Percentiles rank a stretch among this genome's conserved stretches.
Conservation (phyloP, 2,888 invertebrate species). For the Emmelina monodactyla region DNA sequence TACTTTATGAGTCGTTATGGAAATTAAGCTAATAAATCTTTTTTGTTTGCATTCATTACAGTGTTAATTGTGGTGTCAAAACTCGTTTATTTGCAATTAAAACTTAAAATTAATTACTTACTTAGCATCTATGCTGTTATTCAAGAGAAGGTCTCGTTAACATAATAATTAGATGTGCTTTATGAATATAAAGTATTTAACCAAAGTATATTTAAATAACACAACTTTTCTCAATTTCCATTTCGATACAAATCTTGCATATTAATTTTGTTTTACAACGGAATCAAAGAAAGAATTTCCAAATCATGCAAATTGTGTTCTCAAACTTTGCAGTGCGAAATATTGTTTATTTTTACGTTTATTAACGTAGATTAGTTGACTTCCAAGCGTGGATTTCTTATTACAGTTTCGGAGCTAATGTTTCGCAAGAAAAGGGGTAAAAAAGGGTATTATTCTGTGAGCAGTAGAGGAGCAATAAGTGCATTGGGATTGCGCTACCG, state of each 20-base stretch:
- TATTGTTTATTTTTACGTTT: too few species aligned
- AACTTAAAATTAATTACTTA: too few species aligned
- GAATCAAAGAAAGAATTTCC: constrained; percentile 19
- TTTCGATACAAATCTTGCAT: constrained; percentile 55
- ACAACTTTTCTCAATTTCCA: constrained; percentile 52
- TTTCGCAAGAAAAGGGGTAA: too few species aligned
- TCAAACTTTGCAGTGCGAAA: too few species aligned
- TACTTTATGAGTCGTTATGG: too few species aligned
- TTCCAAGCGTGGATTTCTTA: too few species aligned
- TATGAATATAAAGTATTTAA: constrained; percentile 60
- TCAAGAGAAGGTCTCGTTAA: constrained; percentile 61
- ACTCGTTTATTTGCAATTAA: too few species aligned
- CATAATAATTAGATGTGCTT: constrained; percentile 64
- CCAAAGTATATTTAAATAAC: constrained; percentile 36
- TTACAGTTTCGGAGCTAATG: too few species aligned
- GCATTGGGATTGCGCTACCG: neutral
- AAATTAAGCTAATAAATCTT: too few species aligned
- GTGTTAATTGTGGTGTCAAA: too few species aligned
- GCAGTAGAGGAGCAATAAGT: neutral
- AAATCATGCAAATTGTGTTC: constrained; percentile 6
- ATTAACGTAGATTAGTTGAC: too few species aligned
- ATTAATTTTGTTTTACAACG: constrained; percentile 33
- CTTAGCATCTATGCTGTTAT: constrained; percentile 63
- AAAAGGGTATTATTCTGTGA: constrained; percentile 9
- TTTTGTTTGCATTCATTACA: too few species aligned